Conservation (phyloP, 2,888 invertebrate species). For the Embidobia sp. region DNA sequence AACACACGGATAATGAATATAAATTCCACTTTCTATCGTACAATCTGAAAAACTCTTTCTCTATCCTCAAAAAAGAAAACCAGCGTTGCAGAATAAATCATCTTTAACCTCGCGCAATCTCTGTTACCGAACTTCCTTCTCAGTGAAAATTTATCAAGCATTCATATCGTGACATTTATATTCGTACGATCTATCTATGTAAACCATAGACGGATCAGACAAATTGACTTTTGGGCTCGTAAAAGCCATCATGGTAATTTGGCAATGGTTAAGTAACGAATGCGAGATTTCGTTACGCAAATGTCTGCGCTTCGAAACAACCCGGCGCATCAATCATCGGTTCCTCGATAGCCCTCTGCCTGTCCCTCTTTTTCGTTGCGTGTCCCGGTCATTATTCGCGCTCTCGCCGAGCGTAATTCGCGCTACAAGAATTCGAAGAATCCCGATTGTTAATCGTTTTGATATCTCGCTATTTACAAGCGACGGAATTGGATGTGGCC, state of each 20-base stretch:
- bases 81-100: slow-evolving; percentile 27
- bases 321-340: not conserved
- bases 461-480: slow-evolving; percentile 25
- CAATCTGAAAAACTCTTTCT: slow-evolving; percentile 6
- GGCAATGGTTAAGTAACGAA: slow-evolving; percentile 29
- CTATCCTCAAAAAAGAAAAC: slow-evolving; percentile 14
- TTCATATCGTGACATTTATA: slow-evolving; percentile 45
- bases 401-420: too few species aligned
- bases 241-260: slow-evolving; percentile 36
- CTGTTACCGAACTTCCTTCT: slow-evolving; percentile 38
- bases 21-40: slow-evolving; percentile 7
- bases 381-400: too few species aligned
- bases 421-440: slow-evolving; percentile 7
- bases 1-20: slow-evolving; percentile 8
- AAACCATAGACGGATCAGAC: slow-evolving; percentile 26
- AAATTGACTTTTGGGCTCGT: slow-evolving; percentile 42
- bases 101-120: slow-evolving; percentile 32
- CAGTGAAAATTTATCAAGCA: slow-evolving; percentile 29
- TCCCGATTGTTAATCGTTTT: slow-evolving; percentile 15
- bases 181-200: slow-evolving; percentile 43
- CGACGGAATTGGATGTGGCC: not conserved
- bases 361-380: too few species aligned
- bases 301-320: too few species aligned
- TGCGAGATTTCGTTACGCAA: not conserved
- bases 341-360: too few species aligned